A percentile compares a stretch with the other conserved stretches of the same genome.
Conservation (phyloP, 2,888 invertebrate species). For the Sphaerophoria taeniata region DNA sequence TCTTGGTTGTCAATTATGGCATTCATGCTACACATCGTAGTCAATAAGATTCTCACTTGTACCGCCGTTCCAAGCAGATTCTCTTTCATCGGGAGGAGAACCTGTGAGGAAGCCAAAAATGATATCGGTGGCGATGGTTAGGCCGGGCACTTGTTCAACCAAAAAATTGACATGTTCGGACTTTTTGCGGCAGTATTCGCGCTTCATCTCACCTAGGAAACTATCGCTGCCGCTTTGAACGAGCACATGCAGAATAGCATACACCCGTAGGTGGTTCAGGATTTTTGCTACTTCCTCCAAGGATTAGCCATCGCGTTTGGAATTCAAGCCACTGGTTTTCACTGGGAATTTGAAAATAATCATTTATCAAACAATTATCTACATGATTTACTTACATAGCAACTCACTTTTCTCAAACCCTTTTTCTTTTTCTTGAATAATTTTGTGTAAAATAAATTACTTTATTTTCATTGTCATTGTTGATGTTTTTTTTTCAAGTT, state of each 20-base stretch:
- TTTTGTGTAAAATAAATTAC: too few relatives aligned
- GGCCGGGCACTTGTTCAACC: conserved; percentile 91
- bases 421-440: too few relatives aligned
- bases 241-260: conserved; percentile 98
- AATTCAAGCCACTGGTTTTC: too few relatives aligned
- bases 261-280: conserved; percentile 94
- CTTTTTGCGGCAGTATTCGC: conserved; percentile 95
- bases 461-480: too few relatives aligned
- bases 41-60: conserved; percentile 88
- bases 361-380: too few relatives aligned
- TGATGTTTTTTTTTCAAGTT: too few relatives aligned
- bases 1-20: conserved; percentile 87
- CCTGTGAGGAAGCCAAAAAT: conserved; percentile 99
- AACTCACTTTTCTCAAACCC: too few relatives aligned
- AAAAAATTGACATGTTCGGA: conserved; percentile 94
- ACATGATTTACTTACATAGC: too few relatives aligned
- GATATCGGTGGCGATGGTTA: conserved; percentile 98
- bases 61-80: conserved; percentile 92
- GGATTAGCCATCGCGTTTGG: too few relatives aligned
- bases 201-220: conserved; percentile 96
- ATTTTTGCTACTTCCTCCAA: conserved; percentile 94
- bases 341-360: too few relatives aligned
- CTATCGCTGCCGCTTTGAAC: conserved; percentile 99
- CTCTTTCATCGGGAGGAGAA: conserved; percentile 91
- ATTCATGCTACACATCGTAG: conserved; percentile 91